Evolutionary conservation across 2,113 vertebrate genomes (phyloP).

Genomic region (Cisticola juncidis): DNA sequence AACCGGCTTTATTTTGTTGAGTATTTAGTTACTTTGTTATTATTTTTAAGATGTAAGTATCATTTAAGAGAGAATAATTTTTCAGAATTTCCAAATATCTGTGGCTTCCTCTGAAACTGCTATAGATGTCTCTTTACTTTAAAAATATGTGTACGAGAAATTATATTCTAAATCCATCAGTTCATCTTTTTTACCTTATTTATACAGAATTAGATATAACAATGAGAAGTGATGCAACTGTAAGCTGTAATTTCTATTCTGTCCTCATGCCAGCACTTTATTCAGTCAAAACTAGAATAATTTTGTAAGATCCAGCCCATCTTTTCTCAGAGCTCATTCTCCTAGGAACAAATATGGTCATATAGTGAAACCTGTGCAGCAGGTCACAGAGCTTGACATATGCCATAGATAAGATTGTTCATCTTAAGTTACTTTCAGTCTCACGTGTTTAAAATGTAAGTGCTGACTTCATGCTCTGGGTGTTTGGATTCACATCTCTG

Average conservation of each 20-base stretch:
- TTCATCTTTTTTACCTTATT: not conserved
- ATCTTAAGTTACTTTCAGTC: not conserved
- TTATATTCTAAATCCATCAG: not conserved
- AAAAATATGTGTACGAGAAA: not conserved
- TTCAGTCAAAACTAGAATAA: not conserved
- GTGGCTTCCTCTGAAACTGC: not conserved
- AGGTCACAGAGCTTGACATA: not conserved
- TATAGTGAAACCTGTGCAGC: not conserved
- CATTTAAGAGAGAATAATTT: not conserved
- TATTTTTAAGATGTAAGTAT: not conserved
- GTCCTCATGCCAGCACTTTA: not conserved
- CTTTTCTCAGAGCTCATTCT: not conserved
- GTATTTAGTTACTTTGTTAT: not conserved
- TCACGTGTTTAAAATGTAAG: not conserved
- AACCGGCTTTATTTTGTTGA: not conserved
- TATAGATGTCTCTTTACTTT: not conserved
- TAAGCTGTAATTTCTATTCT: not conserved
- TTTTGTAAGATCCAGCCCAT: not conserved
- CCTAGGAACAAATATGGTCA: not conserved
- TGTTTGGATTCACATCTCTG: not conserved
- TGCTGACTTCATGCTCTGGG: not conserved
- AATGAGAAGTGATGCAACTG: not conserved
- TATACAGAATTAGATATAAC: not conserved
- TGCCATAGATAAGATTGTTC: not conserved
- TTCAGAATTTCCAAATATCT: not conserved